Evolutionary conservation across 2,797 vertebrate genomes (phyloP).

Genomic region (Sandelia bainsii): DNA sequence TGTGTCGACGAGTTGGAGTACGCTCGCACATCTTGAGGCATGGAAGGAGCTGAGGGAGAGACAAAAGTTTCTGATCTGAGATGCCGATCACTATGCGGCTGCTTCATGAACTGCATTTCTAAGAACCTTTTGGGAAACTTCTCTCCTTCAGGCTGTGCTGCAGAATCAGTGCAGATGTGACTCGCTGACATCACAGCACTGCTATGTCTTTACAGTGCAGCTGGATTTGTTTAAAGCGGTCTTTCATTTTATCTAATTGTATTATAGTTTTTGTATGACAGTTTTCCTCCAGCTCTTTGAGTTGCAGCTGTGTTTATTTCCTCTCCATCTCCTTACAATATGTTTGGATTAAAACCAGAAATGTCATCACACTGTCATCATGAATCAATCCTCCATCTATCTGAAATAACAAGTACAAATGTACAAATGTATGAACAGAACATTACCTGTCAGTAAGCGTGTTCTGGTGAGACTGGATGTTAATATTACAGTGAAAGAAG

Average conservation of each 20-base stretch:
- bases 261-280: slow-evolving; percentile 51
- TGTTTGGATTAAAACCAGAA: slow-evolving; percentile 41
- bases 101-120: slow-evolving; percentile 8
- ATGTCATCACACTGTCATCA: slow-evolving; percentile 13
- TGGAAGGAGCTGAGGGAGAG: slow-evolving; percentile 89
- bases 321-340: slow-evolving; percentile 27
- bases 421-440: neutral
- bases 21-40: slow-evolving; percentile 93
- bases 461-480: neutral
- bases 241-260: slow-evolving; percentile 56
- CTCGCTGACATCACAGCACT: slow-evolving; percentile 41
- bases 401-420: slow-evolving; percentile 15
- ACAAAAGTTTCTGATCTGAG: slow-evolving; percentile 1
- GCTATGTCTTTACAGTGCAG: slow-evolving; percentile 54
- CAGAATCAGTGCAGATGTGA: slow-evolving; percentile 53
- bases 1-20: slow-evolving; percentile 96
- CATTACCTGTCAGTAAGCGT: neutral
- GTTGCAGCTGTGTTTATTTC: slow-evolving; percentile 70
- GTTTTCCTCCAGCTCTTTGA: slow-evolving; percentile 42
- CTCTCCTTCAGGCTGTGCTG: slow-evolving; percentile 31
- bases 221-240: slow-evolving; percentile 64
- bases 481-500: neutral
- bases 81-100: slow-evolving; percentile 1
- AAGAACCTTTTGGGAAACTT: slow-evolving; percentile 32
- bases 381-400: slow-evolving; percentile 1